A percentile compares a stretch with the other conserved stretches of the same genome.
These are phyloP conservation scores for Carollia perspicillata DNA, from an alignment of 2,113 vertebrate genomes.

Conservation along the genomic window DNA sequence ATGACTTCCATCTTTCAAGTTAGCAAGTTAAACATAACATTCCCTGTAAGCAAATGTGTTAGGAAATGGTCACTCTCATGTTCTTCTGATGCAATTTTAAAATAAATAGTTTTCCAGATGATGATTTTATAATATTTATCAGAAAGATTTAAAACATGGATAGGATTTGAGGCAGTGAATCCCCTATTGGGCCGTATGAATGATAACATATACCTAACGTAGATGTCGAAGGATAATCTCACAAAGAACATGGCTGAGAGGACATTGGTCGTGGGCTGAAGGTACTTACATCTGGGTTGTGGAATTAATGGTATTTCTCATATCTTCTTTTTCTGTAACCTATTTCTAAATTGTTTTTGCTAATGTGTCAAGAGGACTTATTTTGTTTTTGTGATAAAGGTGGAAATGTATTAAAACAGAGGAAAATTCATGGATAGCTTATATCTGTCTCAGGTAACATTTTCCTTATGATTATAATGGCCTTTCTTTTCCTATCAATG, in stretches of 20 bases:
- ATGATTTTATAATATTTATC: conserved; percentile 29
- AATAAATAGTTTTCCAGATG: conserved; percentile 44
- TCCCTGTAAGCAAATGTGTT: conserved; percentile 18
- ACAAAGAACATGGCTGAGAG: not conserved
- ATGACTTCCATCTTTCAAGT: conserved; percentile 49
- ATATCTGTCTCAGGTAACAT: not conserved
- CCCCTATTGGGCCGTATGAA: not conserved
- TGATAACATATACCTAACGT: not conserved
- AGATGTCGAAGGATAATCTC: not conserved
- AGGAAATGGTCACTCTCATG: not conserved
- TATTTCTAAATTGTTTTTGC: not conserved
- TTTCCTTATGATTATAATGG: not conserved
- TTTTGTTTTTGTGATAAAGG: not conserved
- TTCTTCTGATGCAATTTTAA: conserved; percentile 28
- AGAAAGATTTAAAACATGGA: not conserved
- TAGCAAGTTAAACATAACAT: conserved; percentile 48
- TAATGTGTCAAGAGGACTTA: not conserved
- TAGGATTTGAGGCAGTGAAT: not conserved
- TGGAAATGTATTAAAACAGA: not conserved
- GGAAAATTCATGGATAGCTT: not conserved
- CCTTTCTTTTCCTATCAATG: not conserved
- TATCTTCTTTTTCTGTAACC: not conserved
- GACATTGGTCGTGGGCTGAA: not conserved
- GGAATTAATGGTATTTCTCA: not conserved
- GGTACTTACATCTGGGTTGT: not conserved